A percentile compares a stretch with the other conserved stretches of the same genome.
phyloP scores from a whole-genome alignment of 2,113 vertebrate species.

The Ochotona princeps region DNA sequence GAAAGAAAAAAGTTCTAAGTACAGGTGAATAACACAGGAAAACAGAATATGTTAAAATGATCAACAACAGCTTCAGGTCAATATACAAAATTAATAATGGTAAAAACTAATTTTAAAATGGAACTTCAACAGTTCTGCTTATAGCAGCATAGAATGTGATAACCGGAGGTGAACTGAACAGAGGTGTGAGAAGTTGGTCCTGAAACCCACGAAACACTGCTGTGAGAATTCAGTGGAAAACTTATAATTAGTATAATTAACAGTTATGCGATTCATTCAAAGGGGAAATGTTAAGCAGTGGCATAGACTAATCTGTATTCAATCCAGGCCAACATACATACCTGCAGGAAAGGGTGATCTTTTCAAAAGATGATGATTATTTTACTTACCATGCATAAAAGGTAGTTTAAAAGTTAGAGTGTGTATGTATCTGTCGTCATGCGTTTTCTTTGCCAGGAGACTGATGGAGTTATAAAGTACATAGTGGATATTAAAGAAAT shows the following conservation, averaged over 20 bases:
- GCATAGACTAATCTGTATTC: not conserved
- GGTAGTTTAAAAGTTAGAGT: not conserved
- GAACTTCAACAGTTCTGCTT: not conserved
- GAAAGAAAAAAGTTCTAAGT: not conserved
- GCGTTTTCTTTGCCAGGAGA: not conserved
- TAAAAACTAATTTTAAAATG: not conserved
- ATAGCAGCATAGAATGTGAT: not conserved
- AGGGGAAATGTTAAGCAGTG: not conserved
- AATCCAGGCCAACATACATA: not conserved
- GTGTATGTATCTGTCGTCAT: not conserved
- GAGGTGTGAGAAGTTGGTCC: not conserved
- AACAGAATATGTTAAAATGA: not conserved
- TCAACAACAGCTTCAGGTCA: not conserved
- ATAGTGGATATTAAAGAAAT: not conserved
- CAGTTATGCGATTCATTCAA: not conserved
- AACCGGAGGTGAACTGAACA: not conserved
- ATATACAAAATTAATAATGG: not conserved
- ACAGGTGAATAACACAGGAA: not conserved
- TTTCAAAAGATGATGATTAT: not conserved
- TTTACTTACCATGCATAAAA: conserved; percentile 25
- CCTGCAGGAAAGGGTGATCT: not conserved
- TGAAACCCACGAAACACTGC: not conserved
- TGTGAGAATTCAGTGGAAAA: not conserved
- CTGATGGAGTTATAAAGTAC: not conserved
- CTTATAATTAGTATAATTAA: not conserved